These are phyloP conservation scores for Ylistrum balloti DNA, from an alignment of 1,140 invertebrate genomes.

Conservation along the genomic window DNA sequence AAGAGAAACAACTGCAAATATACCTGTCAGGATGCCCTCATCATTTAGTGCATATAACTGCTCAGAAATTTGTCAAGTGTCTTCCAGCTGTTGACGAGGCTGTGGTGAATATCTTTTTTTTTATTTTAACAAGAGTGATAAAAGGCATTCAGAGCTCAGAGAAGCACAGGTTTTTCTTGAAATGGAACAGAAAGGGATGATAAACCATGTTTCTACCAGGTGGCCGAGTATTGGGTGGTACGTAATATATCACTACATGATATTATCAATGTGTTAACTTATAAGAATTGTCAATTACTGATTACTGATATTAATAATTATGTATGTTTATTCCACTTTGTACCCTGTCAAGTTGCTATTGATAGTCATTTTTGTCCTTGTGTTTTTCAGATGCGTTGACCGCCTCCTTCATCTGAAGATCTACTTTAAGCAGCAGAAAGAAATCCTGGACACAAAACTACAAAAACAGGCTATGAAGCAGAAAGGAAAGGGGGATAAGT, in stretches of 20 bases:
- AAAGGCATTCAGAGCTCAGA: constrained; percentile 50
- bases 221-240: too few relatives aligned
- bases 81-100: constrained; percentile 53
- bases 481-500: background rate
- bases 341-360: too few relatives aligned
- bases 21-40: constrained; percentile 53
- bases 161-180: constrained; percentile 57
- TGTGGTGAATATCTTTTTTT: constrained; percentile 62
- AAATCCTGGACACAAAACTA: background rate
- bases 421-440: constrained; percentile 54
- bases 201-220: constrained; percentile 57
- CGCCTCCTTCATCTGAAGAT: constrained; percentile 56
- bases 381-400: constrained; percentile 45
- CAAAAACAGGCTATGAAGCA: background rate
- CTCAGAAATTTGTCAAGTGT: background rate
- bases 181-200: constrained; percentile 58
- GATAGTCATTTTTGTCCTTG: too few relatives aligned
- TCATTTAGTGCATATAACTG: constrained; percentile 54
- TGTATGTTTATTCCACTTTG: too few relatives aligned
- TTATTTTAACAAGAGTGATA: constrained; percentile 64
- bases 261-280: too few relatives aligned
- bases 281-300: too few relatives aligned
- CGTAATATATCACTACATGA: constrained; percentile 45
- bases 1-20: constrained; percentile 51
- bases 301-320: too few relatives aligned